A percentile compares a stretch with the other conserved stretches of the same genome.
Conservation (phyloP, 2,888 invertebrate species). For the Leucozona laternaria region DNA sequence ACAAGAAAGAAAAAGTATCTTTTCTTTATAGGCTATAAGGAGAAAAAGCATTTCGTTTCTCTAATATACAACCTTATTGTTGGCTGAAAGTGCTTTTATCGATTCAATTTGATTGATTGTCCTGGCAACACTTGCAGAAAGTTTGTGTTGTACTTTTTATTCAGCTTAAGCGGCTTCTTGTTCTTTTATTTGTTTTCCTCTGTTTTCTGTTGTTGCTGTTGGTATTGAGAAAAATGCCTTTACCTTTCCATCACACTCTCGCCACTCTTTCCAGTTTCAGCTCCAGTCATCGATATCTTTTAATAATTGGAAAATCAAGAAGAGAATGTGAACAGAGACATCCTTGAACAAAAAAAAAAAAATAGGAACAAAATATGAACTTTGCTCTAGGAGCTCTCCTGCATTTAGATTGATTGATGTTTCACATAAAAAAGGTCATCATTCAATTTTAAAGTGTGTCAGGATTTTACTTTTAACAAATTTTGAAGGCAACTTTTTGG, state of each 20-base stretch:
- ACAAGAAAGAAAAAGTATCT: not conserved
- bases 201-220: not conserved
- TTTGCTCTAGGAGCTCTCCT: conserved; percentile 43
- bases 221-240: conserved; percentile 10
- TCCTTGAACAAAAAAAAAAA: not conserved
- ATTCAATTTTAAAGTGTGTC: conserved; percentile 62
- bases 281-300: conserved; percentile 43
- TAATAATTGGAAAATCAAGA: conserved; percentile 72
- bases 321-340: not conserved
- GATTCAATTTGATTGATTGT: conserved; percentile 74
- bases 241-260: not conserved
- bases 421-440: conserved; percentile 62
- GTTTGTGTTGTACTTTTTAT: conserved; percentile 22
- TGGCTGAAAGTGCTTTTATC: conserved; percentile 71
- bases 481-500: conserved; percentile 4
- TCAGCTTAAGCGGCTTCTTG: conserved; percentile 1
- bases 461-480: conserved; percentile 45
- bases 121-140: conserved; percentile 62
- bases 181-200: conserved; percentile 13
- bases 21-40: not conserved
- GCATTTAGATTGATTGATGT: conserved; percentile 69
- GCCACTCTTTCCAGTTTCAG: too few relatives aligned
- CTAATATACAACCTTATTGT: conserved; percentile 68
- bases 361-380: conserved; percentile 31
- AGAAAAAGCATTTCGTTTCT: conserved; percentile 46